Percentiles rank a stretch among this genome's conserved stretches.
phyloP scores from a whole-genome alignment of 2,888 invertebrate species.

The Tiliacea aurago region DNA sequence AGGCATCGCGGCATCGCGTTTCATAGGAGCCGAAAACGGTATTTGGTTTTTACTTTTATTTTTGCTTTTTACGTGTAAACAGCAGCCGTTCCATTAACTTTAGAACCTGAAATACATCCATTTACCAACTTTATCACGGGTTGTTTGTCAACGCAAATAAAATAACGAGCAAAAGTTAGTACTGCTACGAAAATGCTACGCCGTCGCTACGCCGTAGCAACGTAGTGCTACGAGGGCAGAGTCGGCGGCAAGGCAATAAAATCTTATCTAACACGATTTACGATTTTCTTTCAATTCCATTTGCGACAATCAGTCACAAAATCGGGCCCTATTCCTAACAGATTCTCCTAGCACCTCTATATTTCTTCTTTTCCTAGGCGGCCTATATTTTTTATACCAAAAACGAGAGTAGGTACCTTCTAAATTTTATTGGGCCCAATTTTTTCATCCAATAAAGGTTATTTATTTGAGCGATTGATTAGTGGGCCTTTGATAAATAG shows the following conservation, averaged over 20 bases:
- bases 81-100: not conserved
- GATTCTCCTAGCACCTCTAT: constrained; percentile 35
- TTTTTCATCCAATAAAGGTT: constrained; percentile 46
- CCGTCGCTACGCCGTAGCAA: constrained; percentile 43
- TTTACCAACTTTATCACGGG: constrained; percentile 13
- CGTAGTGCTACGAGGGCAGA: constrained; percentile 35
- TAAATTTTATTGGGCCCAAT: constrained; percentile 26
- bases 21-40: not conserved
- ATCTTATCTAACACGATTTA: constrained; percentile 48
- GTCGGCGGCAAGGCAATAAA: constrained; percentile 36
- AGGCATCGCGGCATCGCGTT: no score
- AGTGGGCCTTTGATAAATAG: constrained; percentile 31
- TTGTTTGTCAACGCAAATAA: constrained; percentile 8
- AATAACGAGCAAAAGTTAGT: constrained; percentile 16
- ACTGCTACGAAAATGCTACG: constrained; percentile 32
- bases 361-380: constrained; percentile 25
- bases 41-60: not conserved
- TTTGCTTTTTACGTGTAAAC: not conserved
- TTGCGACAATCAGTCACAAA: constrained; percentile 44
- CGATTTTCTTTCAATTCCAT: constrained; percentile 51
- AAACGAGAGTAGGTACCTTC: not conserved
- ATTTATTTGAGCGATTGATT: constrained; percentile 45
- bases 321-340: constrained; percentile 22
- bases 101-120: constrained; percentile 5
- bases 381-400: constrained; percentile 17